Conservation (phyloP, 92 coral and sea anemone species). For the Actinostola sp. region DNA sequence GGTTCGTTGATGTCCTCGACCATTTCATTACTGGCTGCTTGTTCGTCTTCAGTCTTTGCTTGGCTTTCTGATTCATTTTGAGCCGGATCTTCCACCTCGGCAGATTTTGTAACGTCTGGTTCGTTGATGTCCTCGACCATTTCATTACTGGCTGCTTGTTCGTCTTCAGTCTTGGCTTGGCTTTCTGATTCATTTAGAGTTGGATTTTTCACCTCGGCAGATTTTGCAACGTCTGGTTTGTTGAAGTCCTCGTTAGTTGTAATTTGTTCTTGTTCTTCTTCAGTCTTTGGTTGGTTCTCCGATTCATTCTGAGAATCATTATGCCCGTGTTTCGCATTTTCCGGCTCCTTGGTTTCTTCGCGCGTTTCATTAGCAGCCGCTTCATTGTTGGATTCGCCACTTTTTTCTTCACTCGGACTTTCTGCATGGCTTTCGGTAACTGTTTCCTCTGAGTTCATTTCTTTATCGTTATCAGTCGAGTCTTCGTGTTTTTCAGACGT, state of each 20-base stretch:
- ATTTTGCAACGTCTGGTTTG: too few species aligned
- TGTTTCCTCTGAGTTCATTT: not conserved
- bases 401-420: not conserved
- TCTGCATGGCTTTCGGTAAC: not conserved
- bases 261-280: not conserved
- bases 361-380: not conserved
- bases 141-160: too few species aligned
- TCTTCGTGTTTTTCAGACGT: slow-evolving; percentile 1
- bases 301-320: not conserved
- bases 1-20: not conserved
- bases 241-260: not conserved
- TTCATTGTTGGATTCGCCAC: not conserved
- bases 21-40: not conserved
- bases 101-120: too few species aligned
- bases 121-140: too few species aligned
- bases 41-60: too few species aligned
- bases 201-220: too few species aligned
- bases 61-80: too few species aligned
- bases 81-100: too few species aligned
- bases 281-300: not conserved
- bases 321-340: not conserved
- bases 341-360: not conserved
- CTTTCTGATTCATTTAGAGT: too few species aligned
- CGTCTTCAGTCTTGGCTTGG: too few species aligned
- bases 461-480: not conserved